A percentile compares a stretch with the other conserved stretches of the same genome.
Evolutionary conservation across 2,888 invertebrate species (phyloP).

Genomic region (Harmothoe impar): DNA sequence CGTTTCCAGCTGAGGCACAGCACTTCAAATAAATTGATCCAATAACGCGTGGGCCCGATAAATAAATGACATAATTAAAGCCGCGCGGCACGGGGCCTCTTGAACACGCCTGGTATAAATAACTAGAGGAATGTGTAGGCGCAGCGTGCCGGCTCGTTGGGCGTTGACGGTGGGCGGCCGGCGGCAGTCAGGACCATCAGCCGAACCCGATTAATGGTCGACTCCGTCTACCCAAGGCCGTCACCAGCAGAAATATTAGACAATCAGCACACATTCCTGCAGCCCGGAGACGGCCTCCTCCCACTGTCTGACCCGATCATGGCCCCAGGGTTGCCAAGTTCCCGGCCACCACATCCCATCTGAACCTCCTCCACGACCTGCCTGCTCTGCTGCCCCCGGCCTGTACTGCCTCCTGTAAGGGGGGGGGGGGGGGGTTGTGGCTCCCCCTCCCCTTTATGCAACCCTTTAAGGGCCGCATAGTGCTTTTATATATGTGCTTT

Average conservation of each 20-base stretch:
- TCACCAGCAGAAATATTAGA: conserved; percentile 5
- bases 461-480: too few species aligned
- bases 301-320: background rate
- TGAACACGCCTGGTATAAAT: conserved; percentile 46
- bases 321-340: conserved; percentile 10
- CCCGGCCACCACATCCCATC: background rate
- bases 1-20: conserved; percentile 8
- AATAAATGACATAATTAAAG: conserved; percentile 58
- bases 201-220: background rate
- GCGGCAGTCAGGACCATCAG: conserved; percentile 15
- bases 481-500: too few species aligned
- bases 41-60: conserved; percentile 41
- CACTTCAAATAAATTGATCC: conserved; percentile 54
- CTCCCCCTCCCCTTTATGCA: too few species aligned
- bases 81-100: background rate
- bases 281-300: conserved; percentile 20
- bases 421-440: too few species aligned
- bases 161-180: conserved; percentile 28
- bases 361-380: background rate
- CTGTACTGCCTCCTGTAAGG: background rate
- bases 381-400: background rate
- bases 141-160: background rate
- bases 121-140: conserved; percentile 17
- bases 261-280: conserved; percentile 25
- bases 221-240: background rate